Evolutionary conservation across 2,797 vertebrate species (phyloP).

Genomic region (Jordanella pulchra): DNA sequence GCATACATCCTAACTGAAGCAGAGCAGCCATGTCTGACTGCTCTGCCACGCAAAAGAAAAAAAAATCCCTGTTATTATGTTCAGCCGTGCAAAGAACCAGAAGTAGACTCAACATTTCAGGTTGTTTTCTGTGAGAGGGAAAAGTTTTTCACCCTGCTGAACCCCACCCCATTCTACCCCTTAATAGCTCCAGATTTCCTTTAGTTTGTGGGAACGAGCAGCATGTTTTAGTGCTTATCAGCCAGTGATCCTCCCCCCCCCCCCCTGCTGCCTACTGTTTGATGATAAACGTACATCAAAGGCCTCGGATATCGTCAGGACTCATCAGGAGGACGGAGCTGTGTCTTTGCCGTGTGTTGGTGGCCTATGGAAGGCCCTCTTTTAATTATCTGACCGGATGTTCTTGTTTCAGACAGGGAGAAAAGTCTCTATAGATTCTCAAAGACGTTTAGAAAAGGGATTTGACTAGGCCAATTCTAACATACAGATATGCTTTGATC

Average conservation of each 20-base stretch:
- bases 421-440: no score
- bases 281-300: slow-evolving; percentile 71
- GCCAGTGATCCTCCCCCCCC: slow-evolving; percentile 44
- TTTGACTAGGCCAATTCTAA: background rate
- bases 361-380: no score
- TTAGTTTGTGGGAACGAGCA: slow-evolving; percentile 73
- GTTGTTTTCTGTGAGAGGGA: slow-evolving; percentile 42
- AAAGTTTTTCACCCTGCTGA: slow-evolving; percentile 33
- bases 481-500: no score
- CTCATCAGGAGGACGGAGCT: slow-evolving; percentile 43
- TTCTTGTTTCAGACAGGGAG: no score
- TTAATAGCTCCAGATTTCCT: slow-evolving; percentile 63
- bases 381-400: no score
- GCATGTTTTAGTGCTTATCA: slow-evolving; percentile 69
- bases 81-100: slow-evolving; percentile 59
- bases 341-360: slow-evolving; percentile 22
- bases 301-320: slow-evolving; percentile 35
- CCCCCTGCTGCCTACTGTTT: slow-evolving; percentile 36
- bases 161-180: slow-evolving; percentile 25
- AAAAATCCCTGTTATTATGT: slow-evolving; percentile 72
- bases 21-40: slow-evolving; percentile 30
- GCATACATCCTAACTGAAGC: slow-evolving; percentile 24
- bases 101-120: slow-evolving; percentile 69
- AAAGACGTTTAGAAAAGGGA: background rate
- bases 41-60: slow-evolving; percentile 33